These are phyloP conservation scores for Lithophane leautieri DNA, from an alignment of 2,888 invertebrate species.

Conservation along the genomic window DNA sequence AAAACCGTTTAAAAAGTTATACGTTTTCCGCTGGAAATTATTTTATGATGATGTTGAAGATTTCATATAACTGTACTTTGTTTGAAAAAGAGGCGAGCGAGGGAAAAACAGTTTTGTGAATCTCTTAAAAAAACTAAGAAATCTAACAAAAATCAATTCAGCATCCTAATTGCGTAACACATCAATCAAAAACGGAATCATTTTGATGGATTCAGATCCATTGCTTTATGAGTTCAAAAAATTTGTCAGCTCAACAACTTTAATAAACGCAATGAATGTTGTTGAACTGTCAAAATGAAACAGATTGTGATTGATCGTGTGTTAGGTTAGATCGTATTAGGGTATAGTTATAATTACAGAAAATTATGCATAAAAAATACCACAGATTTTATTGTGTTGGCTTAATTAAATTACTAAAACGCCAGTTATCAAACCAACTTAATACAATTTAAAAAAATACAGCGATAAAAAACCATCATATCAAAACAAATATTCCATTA, in stretches of 20 bases:
- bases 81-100: not conserved
- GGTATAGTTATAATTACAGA: not conserved
- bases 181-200: too few species aligned
- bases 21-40: not conserved
- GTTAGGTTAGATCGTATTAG: too few species aligned
- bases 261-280: too few species aligned
- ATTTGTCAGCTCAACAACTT: too few species aligned
- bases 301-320: too few species aligned
- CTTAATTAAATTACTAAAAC: not conserved
- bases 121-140: not conserved
- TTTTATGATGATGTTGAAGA: not conserved
- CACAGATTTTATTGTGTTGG: too few species aligned
- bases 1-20: conserved; percentile 29
- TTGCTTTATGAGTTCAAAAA: too few species aligned
- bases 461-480: not conserved
- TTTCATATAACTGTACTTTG: not conserved
- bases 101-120: not conserved
- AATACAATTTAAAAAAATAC: not conserved
- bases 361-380: too few species aligned
- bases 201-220: too few species aligned
- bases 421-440: not conserved
- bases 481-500: not conserved
- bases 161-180: too few species aligned
- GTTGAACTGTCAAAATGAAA: too few species aligned
- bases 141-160: too few species aligned